Evolutionary conservation across 2,888 invertebrate genomes (phyloP).

Genomic region (Drosophila austrosaltans): DNA sequence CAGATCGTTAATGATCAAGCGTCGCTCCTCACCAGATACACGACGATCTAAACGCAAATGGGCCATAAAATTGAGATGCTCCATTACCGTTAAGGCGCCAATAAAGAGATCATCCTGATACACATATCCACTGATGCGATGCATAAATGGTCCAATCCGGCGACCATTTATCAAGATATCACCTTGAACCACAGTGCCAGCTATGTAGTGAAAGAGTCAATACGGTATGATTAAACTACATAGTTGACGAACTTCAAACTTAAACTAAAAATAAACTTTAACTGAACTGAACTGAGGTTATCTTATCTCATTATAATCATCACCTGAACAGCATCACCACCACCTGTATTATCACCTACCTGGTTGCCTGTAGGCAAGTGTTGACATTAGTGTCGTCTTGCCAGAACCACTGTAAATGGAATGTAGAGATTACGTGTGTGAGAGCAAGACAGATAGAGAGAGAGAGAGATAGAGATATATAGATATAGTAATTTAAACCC

Average conservation of each 20-base stretch:
- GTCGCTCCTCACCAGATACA: constrained; percentile 86
- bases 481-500: background rate
- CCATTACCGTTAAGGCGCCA: constrained; percentile 92
- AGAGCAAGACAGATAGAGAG: background rate
- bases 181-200: constrained; percentile 89
- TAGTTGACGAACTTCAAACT: no score
- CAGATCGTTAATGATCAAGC: constrained; percentile 88
- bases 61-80: constrained; percentile 95
- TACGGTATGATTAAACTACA: no score
- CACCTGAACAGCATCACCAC: background rate
- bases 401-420: constrained; percentile 88
- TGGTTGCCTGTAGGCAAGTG: constrained; percentile 90
- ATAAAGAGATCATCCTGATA: constrained; percentile 96
- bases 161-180: constrained; percentile 92
- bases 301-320: constrained; percentile 58
- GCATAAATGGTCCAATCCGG: constrained; percentile 89
- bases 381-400: constrained; percentile 94
- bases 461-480: no score
- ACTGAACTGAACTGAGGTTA: constrained; percentile 22
- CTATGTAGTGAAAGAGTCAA: constrained; percentile 81
- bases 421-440: constrained; percentile 12
- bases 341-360: constrained; percentile 84
- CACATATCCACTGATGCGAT: constrained; percentile 93
- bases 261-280: background rate
- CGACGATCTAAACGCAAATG: constrained; percentile 91